Evolutionary conservation across 2,888 invertebrate genomes (phyloP).

Genomic region (Oxycera nigricornis): DNA sequence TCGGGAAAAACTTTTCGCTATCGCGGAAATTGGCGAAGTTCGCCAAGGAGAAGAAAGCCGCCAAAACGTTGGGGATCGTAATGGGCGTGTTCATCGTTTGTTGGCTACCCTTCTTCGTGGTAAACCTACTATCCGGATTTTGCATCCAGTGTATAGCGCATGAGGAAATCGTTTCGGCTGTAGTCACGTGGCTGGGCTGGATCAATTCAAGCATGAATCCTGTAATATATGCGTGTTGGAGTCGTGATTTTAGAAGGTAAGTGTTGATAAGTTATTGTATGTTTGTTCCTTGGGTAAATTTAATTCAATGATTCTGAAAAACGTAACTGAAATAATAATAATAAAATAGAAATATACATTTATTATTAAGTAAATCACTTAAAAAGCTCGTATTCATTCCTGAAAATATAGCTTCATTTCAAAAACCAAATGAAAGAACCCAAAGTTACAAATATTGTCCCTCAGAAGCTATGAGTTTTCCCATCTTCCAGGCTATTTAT

Average conservation of each 20-base stretch:
- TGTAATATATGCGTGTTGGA: constrained; percentile 98
- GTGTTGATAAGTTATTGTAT: too few relatives aligned
- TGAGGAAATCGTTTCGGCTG: constrained; percentile 85
- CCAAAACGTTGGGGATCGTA: constrained; percentile 95
- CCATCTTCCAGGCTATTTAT: too few relatives aligned
- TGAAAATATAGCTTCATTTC: too few relatives aligned
- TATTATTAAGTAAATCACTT: too few relatives aligned
- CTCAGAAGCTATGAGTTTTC: too few relatives aligned
- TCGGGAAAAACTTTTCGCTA: constrained; percentile 89
- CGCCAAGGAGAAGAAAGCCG: constrained; percentile 97
- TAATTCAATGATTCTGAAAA: too few relatives aligned
- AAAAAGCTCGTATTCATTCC: too few relatives aligned
- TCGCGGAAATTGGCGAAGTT: constrained; percentile 94
- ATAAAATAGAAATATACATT: too few relatives aligned
- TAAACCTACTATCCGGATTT: constrained; percentile 89
- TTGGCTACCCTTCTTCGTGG: constrained; percentile 97
- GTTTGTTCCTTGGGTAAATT: too few relatives aligned
- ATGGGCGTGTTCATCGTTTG: constrained; percentile 97
- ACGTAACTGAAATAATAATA: too few relatives aligned
- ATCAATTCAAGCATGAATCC: constrained; percentile 97
- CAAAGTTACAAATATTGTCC: too few relatives aligned
- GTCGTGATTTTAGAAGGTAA: constrained; percentile 92
- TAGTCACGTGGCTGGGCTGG: constrained; percentile 95
- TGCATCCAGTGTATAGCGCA: constrained; percentile 86
- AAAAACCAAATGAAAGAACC: too few relatives aligned